Evolutionary conservation across 1,140 invertebrate species (phyloP), one percentile per base, ranked within the genome.

Genomic region (Pseudomyrmex cubaensis): DNA sequence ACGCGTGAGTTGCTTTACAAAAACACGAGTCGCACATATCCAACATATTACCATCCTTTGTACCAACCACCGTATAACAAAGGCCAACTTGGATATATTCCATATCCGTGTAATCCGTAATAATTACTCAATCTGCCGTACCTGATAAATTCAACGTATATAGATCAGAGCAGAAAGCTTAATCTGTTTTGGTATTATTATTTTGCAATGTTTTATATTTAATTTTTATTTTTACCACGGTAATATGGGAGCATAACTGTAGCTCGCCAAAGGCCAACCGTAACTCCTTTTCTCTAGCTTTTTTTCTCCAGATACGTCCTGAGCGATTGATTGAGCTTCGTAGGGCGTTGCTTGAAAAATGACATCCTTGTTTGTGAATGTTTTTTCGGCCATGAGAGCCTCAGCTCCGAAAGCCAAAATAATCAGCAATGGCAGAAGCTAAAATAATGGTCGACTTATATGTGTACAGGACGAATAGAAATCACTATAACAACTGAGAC

Each of bases 271-370:
- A 20, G 85, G 66, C 85, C 84, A 89, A n/a, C 86, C 85, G 17
- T 88, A 82, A 74, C 92, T 91, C 63, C 90, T 88, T 59, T 93
- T 93, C 1, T 83, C 78, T 15, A 92, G 20, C 69, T 88, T 91
- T 52, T 89, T 92, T 25, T 89, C 88, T 1, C 80, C 83, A 2
- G 44, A 4, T 7, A 50, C 15, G 8, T 87, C 82, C 63, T 83
- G 73, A 22, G 56, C 22, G 7, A 67, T 66, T 8, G 73, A 66
- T n/a, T 85, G 63, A 4, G 62, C 35, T 25, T 83, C 35, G 82
- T 57, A 77, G 56, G 35, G 73, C 17, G 54, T 63, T 10, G 67
- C 73, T 61, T 88, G 66, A 17, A 59, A 35, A 0, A 72, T 54
- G 10, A 82, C 72, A 5, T 88, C 88, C n/a, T 87, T 87, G 7